These are phyloP conservation scores for Diarsia brunnea DNA, from an alignment of 2,888 invertebrate species.

Conservation along the genomic window DNA sequence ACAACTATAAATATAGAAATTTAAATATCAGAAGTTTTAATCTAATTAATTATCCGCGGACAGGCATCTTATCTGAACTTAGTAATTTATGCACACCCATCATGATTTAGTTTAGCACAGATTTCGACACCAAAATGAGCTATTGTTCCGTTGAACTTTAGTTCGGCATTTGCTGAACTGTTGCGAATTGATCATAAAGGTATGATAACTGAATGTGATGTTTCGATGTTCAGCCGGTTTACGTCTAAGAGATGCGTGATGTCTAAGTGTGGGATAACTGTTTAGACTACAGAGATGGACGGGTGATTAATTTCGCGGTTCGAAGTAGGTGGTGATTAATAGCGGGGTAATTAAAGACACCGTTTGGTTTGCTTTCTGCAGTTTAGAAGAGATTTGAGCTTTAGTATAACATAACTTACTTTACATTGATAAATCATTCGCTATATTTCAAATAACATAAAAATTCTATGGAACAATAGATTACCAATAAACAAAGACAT, in stretches of 20 bases:
- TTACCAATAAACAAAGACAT: background rate
- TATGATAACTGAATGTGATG: slow-evolving; percentile 76
- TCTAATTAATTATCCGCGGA: slow-evolving; percentile 55
- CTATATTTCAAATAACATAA: background rate
- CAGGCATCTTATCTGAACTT: slow-evolving; percentile 56
- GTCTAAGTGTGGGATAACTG: slow-evolving; percentile 48
- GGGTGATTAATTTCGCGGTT: slow-evolving; percentile 45
- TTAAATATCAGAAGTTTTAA: slow-evolving; percentile 44
- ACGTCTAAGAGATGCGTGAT: slow-evolving; percentile 51
- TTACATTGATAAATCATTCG: background rate
- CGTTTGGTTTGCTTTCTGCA: slow-evolving; percentile 34
- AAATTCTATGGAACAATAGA: background rate
- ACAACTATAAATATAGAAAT: slow-evolving; percentile 39
- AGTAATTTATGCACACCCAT: slow-evolving; percentile 70
- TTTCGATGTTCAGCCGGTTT: slow-evolving; percentile 59
- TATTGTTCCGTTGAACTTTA: slow-evolving; percentile 88
- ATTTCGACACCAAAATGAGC: slow-evolving; percentile 77
- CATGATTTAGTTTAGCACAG: slow-evolving; percentile 63
- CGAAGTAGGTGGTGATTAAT: slow-evolving; percentile 50
- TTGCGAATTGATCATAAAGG: slow-evolving; percentile 80
- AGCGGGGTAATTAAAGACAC: slow-evolving; percentile 42
- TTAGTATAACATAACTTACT: background rate
- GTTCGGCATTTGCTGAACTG: slow-evolving; percentile 86
- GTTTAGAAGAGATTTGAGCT: slow-evolving; percentile 3
- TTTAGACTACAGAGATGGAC: slow-evolving; percentile 34